phyloP scores from a whole-genome alignment of 2,113 vertebrate genomes.

The Hemiprocne comata region DNA sequence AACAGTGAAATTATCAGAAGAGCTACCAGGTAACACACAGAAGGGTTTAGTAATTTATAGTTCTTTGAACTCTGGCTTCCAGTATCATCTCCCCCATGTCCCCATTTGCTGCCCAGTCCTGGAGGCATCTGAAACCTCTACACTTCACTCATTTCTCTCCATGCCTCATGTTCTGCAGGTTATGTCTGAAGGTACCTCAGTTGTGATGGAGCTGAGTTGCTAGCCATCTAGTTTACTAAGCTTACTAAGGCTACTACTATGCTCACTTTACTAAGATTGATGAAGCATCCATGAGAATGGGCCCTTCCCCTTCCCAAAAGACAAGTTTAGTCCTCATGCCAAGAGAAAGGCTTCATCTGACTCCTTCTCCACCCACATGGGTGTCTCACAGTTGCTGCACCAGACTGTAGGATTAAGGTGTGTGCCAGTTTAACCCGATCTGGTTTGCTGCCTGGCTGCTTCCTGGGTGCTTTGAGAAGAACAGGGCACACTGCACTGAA shows the following conservation, averaged over 20 bases:
- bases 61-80: background rate
- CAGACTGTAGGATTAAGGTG: background rate
- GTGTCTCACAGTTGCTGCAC: background rate
- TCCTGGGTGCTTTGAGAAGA: background rate
- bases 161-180: background rate
- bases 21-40: background rate
- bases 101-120: background rate
- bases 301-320: background rate
- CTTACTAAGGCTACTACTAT: background rate
- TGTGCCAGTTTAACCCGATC: background rate
- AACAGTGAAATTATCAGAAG: background rate
- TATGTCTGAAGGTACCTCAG: background rate
- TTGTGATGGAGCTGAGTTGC: background rate
- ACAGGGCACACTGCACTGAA: background rate
- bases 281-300: background rate
- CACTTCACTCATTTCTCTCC: background rate
- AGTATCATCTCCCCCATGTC: background rate
- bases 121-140: background rate
- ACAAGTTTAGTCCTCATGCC: background rate
- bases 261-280: background rate
- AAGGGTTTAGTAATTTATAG: background rate
- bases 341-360: background rate
- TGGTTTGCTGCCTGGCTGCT: background rate
- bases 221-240: background rate
- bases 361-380: rapidly evolving